Conservation (phyloP, 2,888 invertebrate genomes). For the Mythimna loreyi region DNA sequence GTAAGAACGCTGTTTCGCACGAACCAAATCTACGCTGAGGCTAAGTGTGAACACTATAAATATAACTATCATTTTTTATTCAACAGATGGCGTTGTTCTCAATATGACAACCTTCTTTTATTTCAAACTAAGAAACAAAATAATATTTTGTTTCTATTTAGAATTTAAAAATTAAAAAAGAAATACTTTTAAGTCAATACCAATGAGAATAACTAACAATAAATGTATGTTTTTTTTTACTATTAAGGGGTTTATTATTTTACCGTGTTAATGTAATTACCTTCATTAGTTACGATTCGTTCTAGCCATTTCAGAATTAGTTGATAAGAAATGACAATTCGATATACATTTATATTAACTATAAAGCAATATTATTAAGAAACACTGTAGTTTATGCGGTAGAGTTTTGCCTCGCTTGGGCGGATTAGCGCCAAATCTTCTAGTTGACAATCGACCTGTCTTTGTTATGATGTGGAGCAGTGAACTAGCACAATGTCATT, state of each 20-base stretch:
- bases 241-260: no score
- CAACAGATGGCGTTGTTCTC: background rate
- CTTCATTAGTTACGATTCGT: slow-evolving; percentile 6
- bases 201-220: no score
- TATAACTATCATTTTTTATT: background rate
- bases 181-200: accelerated
- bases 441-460: no score
- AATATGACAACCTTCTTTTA: no score
- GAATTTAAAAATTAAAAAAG: background rate
- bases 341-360: background rate
- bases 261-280: background rate
- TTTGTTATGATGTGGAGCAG: no score
- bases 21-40: background rate
- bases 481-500: no score
- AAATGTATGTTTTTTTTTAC: background rate
- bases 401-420: no score
- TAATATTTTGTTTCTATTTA: no score
- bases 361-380: background rate
- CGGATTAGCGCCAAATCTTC: no score
- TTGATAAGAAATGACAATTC: slow-evolving; percentile 16
- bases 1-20: accelerated
- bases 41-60: background rate
- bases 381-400: no score
- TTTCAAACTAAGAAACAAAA: no score
- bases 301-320: background rate